Conservation (phyloP, 2,113 vertebrate species). For the Columba livia region DNA sequence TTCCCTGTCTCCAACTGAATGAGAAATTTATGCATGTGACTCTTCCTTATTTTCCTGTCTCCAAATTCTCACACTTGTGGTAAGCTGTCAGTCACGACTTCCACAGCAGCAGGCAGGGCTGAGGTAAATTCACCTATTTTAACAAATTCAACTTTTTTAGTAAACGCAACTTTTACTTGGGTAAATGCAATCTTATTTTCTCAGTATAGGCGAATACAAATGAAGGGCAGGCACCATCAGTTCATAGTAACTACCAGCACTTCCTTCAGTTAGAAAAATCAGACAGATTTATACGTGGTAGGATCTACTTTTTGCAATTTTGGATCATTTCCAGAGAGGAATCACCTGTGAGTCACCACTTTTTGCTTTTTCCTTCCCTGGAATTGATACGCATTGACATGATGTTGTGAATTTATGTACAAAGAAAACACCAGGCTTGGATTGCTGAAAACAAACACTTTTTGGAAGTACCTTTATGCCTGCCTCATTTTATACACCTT, state of each 20-base stretch:
- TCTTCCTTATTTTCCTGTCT: not conserved
- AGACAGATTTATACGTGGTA: rapidly evolving
- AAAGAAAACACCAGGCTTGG: not conserved
- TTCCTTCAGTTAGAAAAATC: not conserved
- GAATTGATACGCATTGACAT: not conserved
- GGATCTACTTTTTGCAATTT: not conserved
- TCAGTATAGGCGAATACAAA: rapidly evolving
- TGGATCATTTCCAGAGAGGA: not conserved
- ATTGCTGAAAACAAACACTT: not conserved
- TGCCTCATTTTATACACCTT: not conserved
- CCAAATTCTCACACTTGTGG: not conserved
- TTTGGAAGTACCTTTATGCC: not conserved
- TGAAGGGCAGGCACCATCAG: rapidly evolving
- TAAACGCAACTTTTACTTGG: not conserved
- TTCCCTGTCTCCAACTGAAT: not conserved
- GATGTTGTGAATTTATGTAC: not conserved
- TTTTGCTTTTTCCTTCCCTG: not conserved
- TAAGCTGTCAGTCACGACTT: not conserved
- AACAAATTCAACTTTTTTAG: not conserved
- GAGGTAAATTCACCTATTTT: not conserved
- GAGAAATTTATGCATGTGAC: not conserved
- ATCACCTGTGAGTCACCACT: not conserved
- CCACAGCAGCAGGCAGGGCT: not conserved
- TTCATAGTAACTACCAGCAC: not conserved
- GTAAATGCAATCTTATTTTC: not conserved